Base-by-base conservation (phyloP, 2,888 invertebrate genomes). In the Xylota sylvarum region DNA sequence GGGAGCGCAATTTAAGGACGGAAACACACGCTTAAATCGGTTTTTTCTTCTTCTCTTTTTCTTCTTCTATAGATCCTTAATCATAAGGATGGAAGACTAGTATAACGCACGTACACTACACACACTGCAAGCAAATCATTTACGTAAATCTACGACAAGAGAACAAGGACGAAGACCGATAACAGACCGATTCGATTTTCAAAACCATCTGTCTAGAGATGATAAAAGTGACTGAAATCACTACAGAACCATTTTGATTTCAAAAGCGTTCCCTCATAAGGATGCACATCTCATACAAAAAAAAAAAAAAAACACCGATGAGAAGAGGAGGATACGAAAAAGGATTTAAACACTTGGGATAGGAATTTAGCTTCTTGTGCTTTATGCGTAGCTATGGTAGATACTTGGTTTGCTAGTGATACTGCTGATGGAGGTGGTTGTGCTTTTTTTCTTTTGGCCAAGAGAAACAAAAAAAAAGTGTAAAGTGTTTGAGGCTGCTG, bases 171-270 rank as follows among this genome's bases (percentile, higher is more conserved):
- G 43, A 69, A 27, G 5, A 14, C 65, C 74, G 69, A 65, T 76
- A 76, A 52, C 70, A 77, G 40, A 4, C 70, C 81, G 43, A 72
- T 69, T 67, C 65, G 76, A 82, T 86, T 81, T 69, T 10, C 35
- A 60, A 86, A 82, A 86, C 86, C 86, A 86, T 86, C 86, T 86
- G 86, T 86, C 77, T 60, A 32, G 77, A 86, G 86, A 86, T 62
- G 86, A 86, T 86, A 77, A 78, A 82, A 86, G 72, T 86, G 86
- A 86, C 86, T 86, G 82, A 86, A 86, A 86, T 86, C 86, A 82
- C 86, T 77, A 82, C 86, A 86, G 62, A 81, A 73, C 48, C 72
- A 82, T 86, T 86, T 86, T 82, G 70, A 77, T 86, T 82, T 82
- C 48, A 65, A 82, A 86, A 86, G 81, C 82, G 72, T 58, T 86